These are phyloP conservation scores for Luffia ferchaultella DNA, from an alignment of 2,888 invertebrate genomes.

Conservation along the genomic window DNA sequence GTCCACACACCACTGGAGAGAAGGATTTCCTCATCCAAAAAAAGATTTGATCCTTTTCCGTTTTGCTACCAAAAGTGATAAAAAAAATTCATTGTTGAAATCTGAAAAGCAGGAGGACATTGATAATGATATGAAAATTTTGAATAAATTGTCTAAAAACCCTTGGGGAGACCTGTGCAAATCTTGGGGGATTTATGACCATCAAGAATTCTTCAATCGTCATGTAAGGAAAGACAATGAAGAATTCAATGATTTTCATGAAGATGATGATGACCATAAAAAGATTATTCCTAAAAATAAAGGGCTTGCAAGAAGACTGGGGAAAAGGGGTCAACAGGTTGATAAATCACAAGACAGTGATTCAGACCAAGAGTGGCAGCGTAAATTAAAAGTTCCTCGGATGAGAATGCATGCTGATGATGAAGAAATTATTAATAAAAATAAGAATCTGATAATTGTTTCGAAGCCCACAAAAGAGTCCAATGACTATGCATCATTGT, in stretches of 20 bases:
- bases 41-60: constrained; percentile 75
- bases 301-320: constrained; percentile 44
- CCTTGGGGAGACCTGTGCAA: constrained; percentile 78
- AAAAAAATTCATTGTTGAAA: constrained; percentile 56
- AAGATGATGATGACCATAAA: constrained; percentile 26
- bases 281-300: constrained; percentile 38
- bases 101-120: constrained; percentile 49
- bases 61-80: constrained; percentile 79
- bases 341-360: constrained; percentile 44
- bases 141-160: constrained; percentile 59
- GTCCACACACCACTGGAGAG: constrained; percentile 80
- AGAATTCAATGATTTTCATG: constrained; percentile 25
- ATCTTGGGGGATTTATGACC: constrained; percentile 74
- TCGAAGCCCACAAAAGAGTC: constrained; percentile 15
- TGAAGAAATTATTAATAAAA: constrained; percentile 69
- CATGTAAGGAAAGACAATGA: constrained; percentile 23
- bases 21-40: constrained; percentile 72
- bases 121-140: constrained; percentile 14
- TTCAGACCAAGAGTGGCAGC: constrained; percentile 67
- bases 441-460: constrained; percentile 27
- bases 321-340: constrained; percentile 33
- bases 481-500: constrained; percentile 34
- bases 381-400: constrained; percentile 71
- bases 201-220: constrained; percentile 60
- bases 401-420: constrained; percentile 93